phyloP scores from a whole-genome alignment of 1,140 invertebrate genomes.

The Heliothis subflexa region DNA sequence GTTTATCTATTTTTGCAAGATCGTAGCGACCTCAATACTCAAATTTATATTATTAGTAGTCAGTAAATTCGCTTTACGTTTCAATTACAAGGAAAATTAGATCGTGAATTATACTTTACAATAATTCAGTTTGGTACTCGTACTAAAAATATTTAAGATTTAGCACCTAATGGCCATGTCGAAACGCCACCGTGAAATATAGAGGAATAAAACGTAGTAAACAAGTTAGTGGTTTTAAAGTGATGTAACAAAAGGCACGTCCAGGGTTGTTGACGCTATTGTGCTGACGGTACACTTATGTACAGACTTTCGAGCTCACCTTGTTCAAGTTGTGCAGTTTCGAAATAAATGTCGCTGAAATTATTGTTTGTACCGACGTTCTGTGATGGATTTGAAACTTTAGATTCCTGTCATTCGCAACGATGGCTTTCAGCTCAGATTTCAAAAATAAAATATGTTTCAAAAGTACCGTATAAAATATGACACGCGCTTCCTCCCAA shows the following conservation, averaged over 20 bases:
- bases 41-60: constrained; percentile 35
- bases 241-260: constrained; percentile 39
- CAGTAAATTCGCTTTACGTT: constrained; percentile 39
- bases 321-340: constrained; percentile 25
- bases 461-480: constrained; percentile 4
- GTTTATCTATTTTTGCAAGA: constrained; percentile 40
- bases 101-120: constrained; percentile 34
- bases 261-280: constrained; percentile 29
- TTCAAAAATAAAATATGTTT: not conserved
- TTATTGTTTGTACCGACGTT: not conserved
- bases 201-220: constrained; percentile 22
- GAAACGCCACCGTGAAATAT: constrained; percentile 34
- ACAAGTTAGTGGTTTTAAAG: constrained; percentile 40
- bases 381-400: not conserved
- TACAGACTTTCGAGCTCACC: constrained; percentile 10
- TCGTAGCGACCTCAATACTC: constrained; percentile 43
- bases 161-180: constrained; percentile 6
- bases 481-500: constrained; percentile 5
- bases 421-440: constrained; percentile 5
- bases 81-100: constrained; percentile 45
- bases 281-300: constrained; percentile 25
- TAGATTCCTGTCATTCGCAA: not conserved
- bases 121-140: constrained; percentile 2
- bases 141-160: constrained; percentile 34
- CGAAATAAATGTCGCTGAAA: constrained; percentile 21